Conservation (phyloP, 2,888 invertebrate genomes). For the Pseudanteris insignis region DNA sequence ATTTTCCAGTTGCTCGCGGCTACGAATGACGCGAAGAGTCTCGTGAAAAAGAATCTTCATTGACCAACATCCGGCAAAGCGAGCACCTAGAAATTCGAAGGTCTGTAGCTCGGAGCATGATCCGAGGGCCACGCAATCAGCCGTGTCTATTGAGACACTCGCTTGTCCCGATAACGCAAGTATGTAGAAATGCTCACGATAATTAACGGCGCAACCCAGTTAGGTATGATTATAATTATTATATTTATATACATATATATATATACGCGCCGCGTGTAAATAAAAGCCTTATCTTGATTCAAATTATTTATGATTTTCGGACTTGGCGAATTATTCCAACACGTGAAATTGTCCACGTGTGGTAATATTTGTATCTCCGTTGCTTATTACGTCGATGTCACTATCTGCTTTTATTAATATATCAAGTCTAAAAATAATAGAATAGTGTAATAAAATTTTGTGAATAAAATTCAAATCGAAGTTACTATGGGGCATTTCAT, state of each 20-base stretch:
- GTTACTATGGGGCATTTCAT: no score
- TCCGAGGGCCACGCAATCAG: slow-evolving; percentile 51
- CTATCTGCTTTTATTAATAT: no score
- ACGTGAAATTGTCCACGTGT: no score
- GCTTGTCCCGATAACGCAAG: slow-evolving; percentile 36
- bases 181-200: slow-evolving; percentile 36
- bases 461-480: no score
- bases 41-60: slow-evolving; percentile 42
- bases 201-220: slow-evolving; percentile 33
- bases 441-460: no score
- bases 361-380: no score
- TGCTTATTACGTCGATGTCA: no score
- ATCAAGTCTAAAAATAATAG: no score
- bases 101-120: slow-evolving; percentile 48
- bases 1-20: slow-evolving; percentile 13
- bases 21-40: slow-evolving; percentile 16
- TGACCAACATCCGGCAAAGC: slow-evolving; percentile 53
- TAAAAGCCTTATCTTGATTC: slow-evolving; percentile 20
- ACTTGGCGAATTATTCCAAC: no score
- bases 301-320: no score
- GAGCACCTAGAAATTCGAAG: slow-evolving; percentile 55
- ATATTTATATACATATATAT: slow-evolving; percentile 3
- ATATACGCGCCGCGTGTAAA: slow-evolving; percentile 11
- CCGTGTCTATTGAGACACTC: slow-evolving; percentile 47
- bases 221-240: slow-evolving; percentile 8